These are phyloP conservation scores for Coracias cyanogaster DNA, from an alignment of 2,797 vertebrate genomes.

Conservation along the genomic window DNA sequence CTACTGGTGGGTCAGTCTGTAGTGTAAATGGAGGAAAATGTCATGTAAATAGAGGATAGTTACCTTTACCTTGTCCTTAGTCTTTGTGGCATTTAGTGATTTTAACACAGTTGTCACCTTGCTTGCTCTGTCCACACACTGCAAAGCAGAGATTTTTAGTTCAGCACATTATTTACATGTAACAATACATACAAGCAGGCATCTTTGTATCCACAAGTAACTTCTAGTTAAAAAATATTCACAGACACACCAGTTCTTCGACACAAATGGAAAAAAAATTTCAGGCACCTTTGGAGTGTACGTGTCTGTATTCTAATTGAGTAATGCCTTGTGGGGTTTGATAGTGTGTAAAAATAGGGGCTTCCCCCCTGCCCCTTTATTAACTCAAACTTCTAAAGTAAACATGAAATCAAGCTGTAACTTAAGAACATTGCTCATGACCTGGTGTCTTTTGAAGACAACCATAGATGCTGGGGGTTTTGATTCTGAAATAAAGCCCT, in stretches of 20 bases:
- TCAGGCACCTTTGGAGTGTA: not conserved
- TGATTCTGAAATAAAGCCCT: constrained; percentile 40
- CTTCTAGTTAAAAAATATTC: not conserved
- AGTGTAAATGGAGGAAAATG: not conserved
- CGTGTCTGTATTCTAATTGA: rapidly evolving
- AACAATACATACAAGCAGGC: not conserved
- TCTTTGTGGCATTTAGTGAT: not conserved
- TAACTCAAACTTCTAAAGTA: not conserved
- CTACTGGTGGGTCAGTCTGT: not conserved
- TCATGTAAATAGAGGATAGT: not conserved
- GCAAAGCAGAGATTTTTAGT: not conserved
- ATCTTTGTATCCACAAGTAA: not conserved
- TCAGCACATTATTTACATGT: not conserved
- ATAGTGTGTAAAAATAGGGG: not conserved
- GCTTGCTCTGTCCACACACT: not conserved
- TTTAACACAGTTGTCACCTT: not conserved
- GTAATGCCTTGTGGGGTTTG: not conserved
- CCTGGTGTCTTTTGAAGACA: not conserved
- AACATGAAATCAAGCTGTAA: not conserved
- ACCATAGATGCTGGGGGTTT: not conserved
- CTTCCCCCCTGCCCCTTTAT: not conserved
- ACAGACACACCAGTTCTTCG: not conserved
- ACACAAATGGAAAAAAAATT: not conserved
- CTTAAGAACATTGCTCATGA: not conserved
- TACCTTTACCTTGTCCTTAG: not conserved